Base-by-base conservation (phyloP, 2,797 vertebrate genomes). In the Gambusia yucatana region DNA sequence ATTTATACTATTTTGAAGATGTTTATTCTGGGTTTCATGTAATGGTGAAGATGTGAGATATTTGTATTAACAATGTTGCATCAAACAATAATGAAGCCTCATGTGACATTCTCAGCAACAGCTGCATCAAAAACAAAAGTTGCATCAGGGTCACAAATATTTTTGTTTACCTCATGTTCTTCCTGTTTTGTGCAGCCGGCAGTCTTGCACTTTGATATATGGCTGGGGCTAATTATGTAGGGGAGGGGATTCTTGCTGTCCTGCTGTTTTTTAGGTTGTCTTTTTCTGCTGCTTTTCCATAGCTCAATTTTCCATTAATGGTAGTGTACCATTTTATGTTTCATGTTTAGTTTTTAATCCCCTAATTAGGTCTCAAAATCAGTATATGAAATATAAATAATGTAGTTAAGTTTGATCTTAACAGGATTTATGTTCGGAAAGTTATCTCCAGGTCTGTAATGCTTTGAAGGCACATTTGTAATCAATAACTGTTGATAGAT, bases 401-500 rank as follows among this genome's bases (percentile, higher is more conserved):
- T 52, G 7, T 25, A 25, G 25, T 52, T 52, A 25, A 9, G 50
- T 57, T 73, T 41, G 10, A 55, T 25, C 20, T 63, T 47, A 46
- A 48, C 14, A 75, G n/a, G 59, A 57, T 73, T 39, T 8, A 20
- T 59, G 5, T 72, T 73, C 1, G 57, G 11, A 69, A 17, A 41
- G 16, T 43, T 72, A 14, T 55, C 48, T 4, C 36, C 22, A 77
- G 33, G 76, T 79, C 71, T 22, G 2, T 78, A n/a, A 55, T 74
- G 43, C 73, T 65, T 69, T 69, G 3, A 52, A 52, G 14, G 7
- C 10, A 77, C 48, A 43, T 33, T 55, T 25, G 77, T 87, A 93
- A 92, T 90, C 88, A 89, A 88, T 87, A 92, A 80, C 55, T 36
- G 47, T 77, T 82, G 46, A 79, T 76, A 72, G 72, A 82, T 73